Evolutionary conservation across 2,797 vertebrate species (phyloP).

Genomic region (Arctocebus calabarensis): DNA sequence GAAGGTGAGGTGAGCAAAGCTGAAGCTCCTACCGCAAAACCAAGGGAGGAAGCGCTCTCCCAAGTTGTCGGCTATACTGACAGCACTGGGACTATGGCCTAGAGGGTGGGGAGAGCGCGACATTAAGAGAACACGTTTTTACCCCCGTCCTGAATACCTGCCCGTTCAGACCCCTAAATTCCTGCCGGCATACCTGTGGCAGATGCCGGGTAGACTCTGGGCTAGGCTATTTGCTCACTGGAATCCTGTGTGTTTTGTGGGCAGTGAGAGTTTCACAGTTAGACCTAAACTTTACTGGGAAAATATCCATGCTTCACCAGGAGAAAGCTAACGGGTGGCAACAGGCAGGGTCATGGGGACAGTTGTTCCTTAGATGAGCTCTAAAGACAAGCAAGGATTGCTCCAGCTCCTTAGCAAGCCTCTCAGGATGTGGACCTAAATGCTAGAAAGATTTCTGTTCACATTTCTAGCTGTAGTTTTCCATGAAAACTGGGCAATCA

Average conservation of each 20-base stretch:
- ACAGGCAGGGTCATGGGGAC: fast-evolving
- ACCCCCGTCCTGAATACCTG: slow-evolving; percentile 60
- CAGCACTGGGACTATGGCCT: slow-evolving; percentile 78
- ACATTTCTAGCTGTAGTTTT: neutral
- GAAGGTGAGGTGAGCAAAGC: slow-evolving; percentile 52
- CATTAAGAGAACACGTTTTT: slow-evolving; percentile 67
- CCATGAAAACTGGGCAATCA: neutral
- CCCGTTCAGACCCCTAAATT: slow-evolving; percentile 45
- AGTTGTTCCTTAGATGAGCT: neutral
- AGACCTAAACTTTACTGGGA: slow-evolving; percentile 67
- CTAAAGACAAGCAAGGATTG: neutral
- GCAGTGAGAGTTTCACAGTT: slow-evolving; percentile 64
- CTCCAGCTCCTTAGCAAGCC: neutral
- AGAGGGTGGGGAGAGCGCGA: neutral
- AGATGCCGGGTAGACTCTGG: slow-evolving; percentile 73
- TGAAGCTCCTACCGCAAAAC: slow-evolving; percentile 46
- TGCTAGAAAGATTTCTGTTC: neutral
- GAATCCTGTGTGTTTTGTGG: slow-evolving; percentile 82
- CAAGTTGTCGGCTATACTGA: slow-evolving; percentile 78
- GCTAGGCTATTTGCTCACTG: slow-evolving; percentile 79
- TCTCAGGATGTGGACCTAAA: neutral
- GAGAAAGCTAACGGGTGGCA: neutral
- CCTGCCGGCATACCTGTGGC: slow-evolving; percentile 84
- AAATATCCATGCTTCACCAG: slow-evolving; percentile 37
- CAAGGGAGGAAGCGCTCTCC: slow-evolving; percentile 70